phyloP scores from a whole-genome alignment of 53 echinoderm and acorn worm genomes.

The Hippasteria phrygiana region DNA sequence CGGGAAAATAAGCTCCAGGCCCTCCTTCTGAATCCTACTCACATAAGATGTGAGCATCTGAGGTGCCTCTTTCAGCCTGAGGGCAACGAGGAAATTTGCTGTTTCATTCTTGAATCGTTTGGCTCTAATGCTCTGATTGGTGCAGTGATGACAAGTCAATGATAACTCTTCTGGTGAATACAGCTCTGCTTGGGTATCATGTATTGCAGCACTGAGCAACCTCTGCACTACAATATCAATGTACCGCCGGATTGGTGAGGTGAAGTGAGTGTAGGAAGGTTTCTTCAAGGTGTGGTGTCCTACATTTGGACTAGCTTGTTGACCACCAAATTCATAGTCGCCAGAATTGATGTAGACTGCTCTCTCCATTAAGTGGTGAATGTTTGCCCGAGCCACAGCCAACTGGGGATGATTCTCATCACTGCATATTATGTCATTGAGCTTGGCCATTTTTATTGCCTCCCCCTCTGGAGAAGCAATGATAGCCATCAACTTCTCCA shows the following conservation, averaged over 20 bases:
- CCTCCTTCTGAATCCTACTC: constrained; percentile 47
- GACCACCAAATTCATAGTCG: too few species aligned
- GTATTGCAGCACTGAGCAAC: constrained; percentile 65
- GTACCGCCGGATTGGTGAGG: constrained; percentile 88
- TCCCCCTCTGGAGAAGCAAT: background rate
- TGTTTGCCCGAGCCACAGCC: constrained; percentile 65
- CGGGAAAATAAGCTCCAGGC: constrained; percentile 62
- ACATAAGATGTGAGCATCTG: constrained; percentile 52
- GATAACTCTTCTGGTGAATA: constrained; percentile 73
- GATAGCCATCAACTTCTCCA: background rate
- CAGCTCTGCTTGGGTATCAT: constrained; percentile 6
- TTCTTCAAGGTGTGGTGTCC: constrained; percentile 45
- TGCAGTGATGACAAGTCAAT: constrained; percentile 75
- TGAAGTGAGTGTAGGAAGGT: constrained; percentile 76
- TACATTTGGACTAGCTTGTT: constrained; percentile 9
- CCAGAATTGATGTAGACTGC: constrained; percentile 70
- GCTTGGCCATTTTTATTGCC: constrained; percentile 25
- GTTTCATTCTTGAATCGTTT: constrained; percentile 70
- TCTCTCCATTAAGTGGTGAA: constrained; percentile 56
- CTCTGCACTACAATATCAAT: constrained; percentile 87
- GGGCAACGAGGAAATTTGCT: constrained; percentile 54
- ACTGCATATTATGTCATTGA: constrained; percentile 71
- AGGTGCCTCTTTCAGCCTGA: constrained; percentile 76
- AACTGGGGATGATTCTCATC: constrained; percentile 79
- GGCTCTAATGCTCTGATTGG: constrained; percentile 62